These are phyloP conservation scores for Gadopsis marmoratus DNA, from an alignment of 2,797 vertebrate species.

Conservation along the genomic window DNA sequence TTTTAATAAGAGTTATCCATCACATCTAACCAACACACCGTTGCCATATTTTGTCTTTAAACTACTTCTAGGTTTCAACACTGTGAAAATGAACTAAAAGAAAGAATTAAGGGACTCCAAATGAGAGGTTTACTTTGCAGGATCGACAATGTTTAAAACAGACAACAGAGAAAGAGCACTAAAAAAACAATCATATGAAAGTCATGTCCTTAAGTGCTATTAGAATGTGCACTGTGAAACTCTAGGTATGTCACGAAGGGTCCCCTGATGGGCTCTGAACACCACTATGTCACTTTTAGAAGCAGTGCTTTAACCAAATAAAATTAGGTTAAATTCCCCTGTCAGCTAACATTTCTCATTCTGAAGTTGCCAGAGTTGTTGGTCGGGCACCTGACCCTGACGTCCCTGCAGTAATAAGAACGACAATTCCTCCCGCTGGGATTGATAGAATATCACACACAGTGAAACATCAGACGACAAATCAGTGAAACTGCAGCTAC, in stretches of 20 bases:
- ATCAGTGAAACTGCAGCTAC: slow-evolving; percentile 8
- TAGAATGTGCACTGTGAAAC: not conserved
- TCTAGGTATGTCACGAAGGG: not conserved
- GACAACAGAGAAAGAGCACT: not conserved
- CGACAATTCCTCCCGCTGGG: not conserved
- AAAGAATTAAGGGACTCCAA: not conserved
- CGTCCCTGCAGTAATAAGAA: slow-evolving; percentile 11
- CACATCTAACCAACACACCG: not conserved
- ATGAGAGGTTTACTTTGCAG: not conserved
- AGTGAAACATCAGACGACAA: not conserved
- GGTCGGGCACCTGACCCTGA: not conserved
- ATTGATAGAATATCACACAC: slow-evolving; percentile 15
- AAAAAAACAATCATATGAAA: not conserved
- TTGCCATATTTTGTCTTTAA: not conserved
- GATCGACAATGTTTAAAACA: slow-evolving; percentile 17
- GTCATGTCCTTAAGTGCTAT: not conserved
- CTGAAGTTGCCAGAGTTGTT: not conserved
- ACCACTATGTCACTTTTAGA: not conserved
- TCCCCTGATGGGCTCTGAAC: not conserved
- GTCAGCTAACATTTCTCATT: not conserved
- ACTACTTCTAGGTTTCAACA: not conserved
- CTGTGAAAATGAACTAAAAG: slow-evolving; percentile 1
- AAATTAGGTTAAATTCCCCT: not conserved
- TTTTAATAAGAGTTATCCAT: not conserved
- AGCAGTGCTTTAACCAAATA: not conserved